Conservation (phyloP, 1,140 invertebrate species). For the Bombus affinis region DNA sequence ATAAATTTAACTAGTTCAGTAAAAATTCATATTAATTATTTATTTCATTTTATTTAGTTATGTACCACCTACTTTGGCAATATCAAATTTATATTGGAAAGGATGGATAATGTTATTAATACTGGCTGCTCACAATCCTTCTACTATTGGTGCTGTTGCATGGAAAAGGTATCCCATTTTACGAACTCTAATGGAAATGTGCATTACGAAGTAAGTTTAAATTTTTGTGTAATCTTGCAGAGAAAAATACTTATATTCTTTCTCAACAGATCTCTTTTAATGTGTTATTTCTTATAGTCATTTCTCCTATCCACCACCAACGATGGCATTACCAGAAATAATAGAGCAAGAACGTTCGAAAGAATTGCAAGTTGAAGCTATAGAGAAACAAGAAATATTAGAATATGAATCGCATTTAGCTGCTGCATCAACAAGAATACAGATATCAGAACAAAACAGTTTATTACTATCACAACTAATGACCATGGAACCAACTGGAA, state of each 20-base stretch:
- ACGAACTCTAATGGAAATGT: constrained; percentile 97
- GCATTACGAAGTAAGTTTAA: constrained; percentile 93
- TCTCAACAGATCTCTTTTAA: constrained; percentile 9
- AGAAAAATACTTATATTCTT: background rate
- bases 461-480: constrained; percentile 90
- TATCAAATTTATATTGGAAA: constrained; percentile 96
- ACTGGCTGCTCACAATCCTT: constrained; percentile 95
- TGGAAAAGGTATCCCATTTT: constrained; percentile 97
- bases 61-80: constrained; percentile 93
- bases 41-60: constrained; percentile 83
- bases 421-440: constrained; percentile 91
- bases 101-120: constrained; percentile 95
- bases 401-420: constrained; percentile 97
- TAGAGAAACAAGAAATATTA: constrained; percentile 93
- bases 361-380: constrained; percentile 87
- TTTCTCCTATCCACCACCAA: constrained; percentile 91
- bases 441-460: constrained; percentile 95
- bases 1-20: constrained; percentile 4
- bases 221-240: background rate
- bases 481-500: constrained; percentile 92
- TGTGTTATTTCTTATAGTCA: constrained; percentile 79
- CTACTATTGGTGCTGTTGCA: constrained; percentile 91
- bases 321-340: constrained; percentile 84
- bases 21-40: constrained; percentile 17
- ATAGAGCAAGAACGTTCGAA: constrained; percentile 85